Evolutionary conservation across 2,113 vertebrate genomes (phyloP).

Genomic region (Neomonachus schauinslandi): DNA sequence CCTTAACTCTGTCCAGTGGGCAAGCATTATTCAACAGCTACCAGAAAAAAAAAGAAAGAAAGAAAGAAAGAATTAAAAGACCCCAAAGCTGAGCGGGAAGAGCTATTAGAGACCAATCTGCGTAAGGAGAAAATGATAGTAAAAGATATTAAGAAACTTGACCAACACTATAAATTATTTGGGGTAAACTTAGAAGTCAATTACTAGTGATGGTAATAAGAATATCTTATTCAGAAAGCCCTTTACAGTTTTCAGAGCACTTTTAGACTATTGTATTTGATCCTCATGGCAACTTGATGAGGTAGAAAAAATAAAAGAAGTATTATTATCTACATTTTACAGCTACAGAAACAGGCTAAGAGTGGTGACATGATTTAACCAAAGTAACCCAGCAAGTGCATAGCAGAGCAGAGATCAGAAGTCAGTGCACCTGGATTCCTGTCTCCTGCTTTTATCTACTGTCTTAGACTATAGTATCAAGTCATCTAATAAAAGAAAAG

Average conservation of each 20-base stretch:
- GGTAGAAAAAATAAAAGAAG: not conserved
- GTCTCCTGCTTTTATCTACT: conserved; percentile 55
- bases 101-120: not conserved
- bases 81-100: not conserved
- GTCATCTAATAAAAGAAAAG: not conserved
- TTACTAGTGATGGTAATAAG: not conserved
- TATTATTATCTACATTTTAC: conserved; percentile 5
- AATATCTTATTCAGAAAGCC: not conserved
- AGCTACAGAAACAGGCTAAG: conserved; percentile 30
- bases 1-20: not conserved
- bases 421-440: conserved; percentile 42
- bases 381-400: not conserved
- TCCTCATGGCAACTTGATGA: not conserved
- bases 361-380: not conserved
- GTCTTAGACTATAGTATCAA: not conserved
- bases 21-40: not conserved
- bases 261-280: not conserved
- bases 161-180: not conserved
- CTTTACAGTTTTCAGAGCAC: not conserved
- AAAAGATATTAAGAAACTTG: conserved; percentile 2
- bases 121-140: not conserved
- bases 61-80: not conserved
- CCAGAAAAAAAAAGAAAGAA: not conserved
- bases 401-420: conserved; percentile 59
- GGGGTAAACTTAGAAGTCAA: not conserved